Evolutionary conservation across 2,888 invertebrate species (phyloP).

Genomic region (Palloptera scutellata): DNA sequence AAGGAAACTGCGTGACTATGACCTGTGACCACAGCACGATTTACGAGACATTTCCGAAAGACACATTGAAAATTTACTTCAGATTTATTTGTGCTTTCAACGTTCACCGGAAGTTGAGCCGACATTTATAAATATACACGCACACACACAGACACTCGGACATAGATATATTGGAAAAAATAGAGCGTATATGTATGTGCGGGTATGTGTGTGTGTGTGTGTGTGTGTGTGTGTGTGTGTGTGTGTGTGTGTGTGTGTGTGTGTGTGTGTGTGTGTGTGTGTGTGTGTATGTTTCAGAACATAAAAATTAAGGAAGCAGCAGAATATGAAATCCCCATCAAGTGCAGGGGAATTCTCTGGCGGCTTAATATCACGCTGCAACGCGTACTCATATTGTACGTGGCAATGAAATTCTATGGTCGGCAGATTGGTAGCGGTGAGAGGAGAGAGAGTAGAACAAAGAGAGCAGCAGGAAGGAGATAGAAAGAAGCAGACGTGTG

Average conservation of each 20-base stretch:
- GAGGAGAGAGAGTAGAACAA: no score
- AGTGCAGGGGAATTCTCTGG: no score
- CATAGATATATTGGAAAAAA: conserved; percentile 2
- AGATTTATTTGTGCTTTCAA: conserved; percentile 55
- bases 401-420: no score
- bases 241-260: conserved; percentile 13
- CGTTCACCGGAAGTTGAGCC: conserved; percentile 17
- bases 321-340: no score
- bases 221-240: neutral
- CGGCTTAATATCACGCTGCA: no score
- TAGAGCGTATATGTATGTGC: neutral
- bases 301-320: conserved; percentile 28
- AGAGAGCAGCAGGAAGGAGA: no score
- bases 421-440: no score
- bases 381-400: no score
- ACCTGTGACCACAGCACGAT: conserved; percentile 54
- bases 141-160: neutral
- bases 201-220: neutral
- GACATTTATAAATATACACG: neutral
- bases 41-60: conserved; percentile 59
- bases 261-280: neutral
- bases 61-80: conserved; percentile 56
- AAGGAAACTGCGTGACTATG: conserved; percentile 40
- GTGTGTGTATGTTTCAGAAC: neutral
- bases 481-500: no score